phyloP scores from a whole-genome alignment of 2,113 vertebrate species.

The Podarcis raffonei region DNA sequence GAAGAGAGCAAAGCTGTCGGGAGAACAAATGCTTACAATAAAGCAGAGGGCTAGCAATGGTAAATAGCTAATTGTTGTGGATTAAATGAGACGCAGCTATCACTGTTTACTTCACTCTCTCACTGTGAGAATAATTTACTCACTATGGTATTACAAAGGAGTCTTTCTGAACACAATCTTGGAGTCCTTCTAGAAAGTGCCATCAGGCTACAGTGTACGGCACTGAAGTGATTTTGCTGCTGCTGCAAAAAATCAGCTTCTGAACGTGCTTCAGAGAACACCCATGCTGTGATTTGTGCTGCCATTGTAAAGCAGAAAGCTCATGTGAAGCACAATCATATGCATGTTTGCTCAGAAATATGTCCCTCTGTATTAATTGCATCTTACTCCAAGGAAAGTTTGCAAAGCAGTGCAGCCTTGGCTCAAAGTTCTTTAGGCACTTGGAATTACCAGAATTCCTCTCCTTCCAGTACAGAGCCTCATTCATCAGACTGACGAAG shows the following conservation, averaged over 20 bases:
- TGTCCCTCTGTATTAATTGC: background rate
- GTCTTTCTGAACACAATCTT: background rate
- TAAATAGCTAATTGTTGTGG: conserved; percentile 70
- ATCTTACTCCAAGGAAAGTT: no score
- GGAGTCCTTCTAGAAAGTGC: background rate
- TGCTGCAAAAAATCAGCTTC: background rate
- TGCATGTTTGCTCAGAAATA: background rate
- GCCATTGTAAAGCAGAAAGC: background rate
- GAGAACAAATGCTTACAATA: conserved; percentile 98
- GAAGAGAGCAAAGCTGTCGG: conserved; percentile 98
- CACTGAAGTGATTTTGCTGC: background rate
- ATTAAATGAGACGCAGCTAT: background rate
- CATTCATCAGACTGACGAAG: no score
- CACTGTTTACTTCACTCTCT: conserved; percentile 2
- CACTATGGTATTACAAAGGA: background rate
- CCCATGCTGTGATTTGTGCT: background rate
- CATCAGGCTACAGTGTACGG: background rate
- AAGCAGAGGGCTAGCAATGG: conserved; percentile 93
- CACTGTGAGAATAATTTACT: conserved; percentile 11
- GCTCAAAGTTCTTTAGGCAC: background rate
- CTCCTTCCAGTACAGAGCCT: background rate
- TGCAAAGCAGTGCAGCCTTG: background rate
- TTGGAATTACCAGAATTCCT: background rate
- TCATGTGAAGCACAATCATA: background rate
- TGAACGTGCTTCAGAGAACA: background rate